Evolutionary conservation across 2,888 invertebrate species (phyloP), one percentile per base, ranked within the genome.

Genomic region (Galerucella calmariensis): DNA sequence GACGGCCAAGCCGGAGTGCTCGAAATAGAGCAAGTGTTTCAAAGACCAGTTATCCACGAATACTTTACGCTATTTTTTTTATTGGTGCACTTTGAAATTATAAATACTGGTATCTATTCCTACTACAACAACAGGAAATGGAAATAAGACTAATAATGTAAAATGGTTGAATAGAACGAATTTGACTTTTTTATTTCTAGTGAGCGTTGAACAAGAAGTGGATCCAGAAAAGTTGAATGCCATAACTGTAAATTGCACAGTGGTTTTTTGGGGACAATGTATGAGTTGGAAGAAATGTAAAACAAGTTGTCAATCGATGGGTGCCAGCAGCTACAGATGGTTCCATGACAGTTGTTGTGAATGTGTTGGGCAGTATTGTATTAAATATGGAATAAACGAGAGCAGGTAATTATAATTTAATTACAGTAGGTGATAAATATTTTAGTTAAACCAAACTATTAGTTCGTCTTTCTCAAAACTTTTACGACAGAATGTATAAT

Each of bases 321-420:
- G 96, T 41, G 92, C 96, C 1, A 91, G 93, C 62, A 93, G 93
- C 83, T 96, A 90, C 88, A 92, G 97, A 82, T 97, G 97, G 97
- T 97, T 97, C 88, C 96, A 97, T 86, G 95, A 97, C 84, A 97
- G 97, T 1, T 97, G 97, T 85, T 97, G 97, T 86, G 95, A 97
- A 87, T 97, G 97, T 85, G 92, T 97, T 66, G 97, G 97, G 1
- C 92, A 93, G 78, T 93, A 93, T 66, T 97, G 97, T 85, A 90
- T 96, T 77, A 95, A 95, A 85, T 97, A 96, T 87, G 97, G 97
- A 3, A 94, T 96, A 75, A 94, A 95, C 83, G 95, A 96, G 84
- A 95, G 95, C 89, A 92, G 94, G 91, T 94, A 86, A 67, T 48
- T 20, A 14, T 12, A 20, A 63, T 69, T 41, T 41, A 9, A 41